Evolutionary conservation across 2,113 vertebrate species (phyloP).

Genomic region (Girardinichthys multiradiatus): DNA sequence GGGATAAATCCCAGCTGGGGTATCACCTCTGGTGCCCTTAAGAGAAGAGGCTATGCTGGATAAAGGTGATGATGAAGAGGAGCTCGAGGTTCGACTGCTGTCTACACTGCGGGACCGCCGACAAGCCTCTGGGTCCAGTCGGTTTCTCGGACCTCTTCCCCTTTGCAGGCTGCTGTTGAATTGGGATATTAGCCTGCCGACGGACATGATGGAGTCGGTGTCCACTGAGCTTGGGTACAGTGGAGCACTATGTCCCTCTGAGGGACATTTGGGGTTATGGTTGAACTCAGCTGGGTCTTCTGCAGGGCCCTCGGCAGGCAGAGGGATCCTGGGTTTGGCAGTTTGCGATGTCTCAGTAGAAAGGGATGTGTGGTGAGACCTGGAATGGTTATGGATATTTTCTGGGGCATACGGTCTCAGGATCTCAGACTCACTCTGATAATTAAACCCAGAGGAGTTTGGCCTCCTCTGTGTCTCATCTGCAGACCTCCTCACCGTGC

Average conservation of each 20-base stretch:
- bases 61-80: conserved; percentile 73
- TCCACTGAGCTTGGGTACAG: conserved; percentile 76
- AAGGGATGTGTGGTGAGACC: conserved; percentile 32
- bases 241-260: conserved; percentile 22
- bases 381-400: conserved; percentile 72
- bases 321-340: conserved; percentile 72
- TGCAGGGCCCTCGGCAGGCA: conserved; percentile 59
- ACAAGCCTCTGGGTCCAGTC: conserved; percentile 84
- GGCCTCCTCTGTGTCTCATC: conserved; percentile 61
- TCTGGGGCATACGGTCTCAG: conserved; percentile 88
- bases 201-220: conserved; percentile 85
- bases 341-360: conserved; percentile 53
- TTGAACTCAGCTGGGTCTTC: conserved; percentile 56
- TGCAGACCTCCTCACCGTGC: conserved; percentile 51
- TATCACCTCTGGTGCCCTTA: conserved; percentile 37
- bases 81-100: conserved; percentile 64
- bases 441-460: conserved; percentile 81
- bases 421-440: conserved; percentile 88
- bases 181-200: conserved; percentile 89
- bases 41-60: conserved; percentile 67
- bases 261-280: conserved; percentile 10
- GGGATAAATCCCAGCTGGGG: conserved; percentile 41
- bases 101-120: conserved; percentile 89
- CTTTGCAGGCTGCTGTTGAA: conserved; percentile 86
- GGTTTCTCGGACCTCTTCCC: conserved; percentile 84